Conservation (phyloP, 1,140 invertebrate species). For the Temnothorax nylanderi region DNA sequence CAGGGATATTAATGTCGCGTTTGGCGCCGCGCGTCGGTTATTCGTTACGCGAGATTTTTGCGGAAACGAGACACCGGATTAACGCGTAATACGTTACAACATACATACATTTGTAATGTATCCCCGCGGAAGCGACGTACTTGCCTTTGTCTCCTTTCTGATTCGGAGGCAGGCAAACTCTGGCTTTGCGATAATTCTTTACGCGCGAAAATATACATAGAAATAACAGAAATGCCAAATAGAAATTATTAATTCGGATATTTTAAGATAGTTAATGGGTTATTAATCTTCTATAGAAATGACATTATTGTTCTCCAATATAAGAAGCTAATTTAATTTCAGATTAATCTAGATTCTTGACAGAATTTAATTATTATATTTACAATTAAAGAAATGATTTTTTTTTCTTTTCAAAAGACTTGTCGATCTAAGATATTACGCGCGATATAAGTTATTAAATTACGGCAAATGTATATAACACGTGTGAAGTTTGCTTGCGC, state of each 20-base stretch:
- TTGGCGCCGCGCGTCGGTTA: slow-evolving; percentile 27
- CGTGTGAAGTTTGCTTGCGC: background rate
- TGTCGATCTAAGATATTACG: background rate
- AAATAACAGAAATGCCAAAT: background rate
- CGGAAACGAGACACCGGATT: slow-evolving; percentile 24
- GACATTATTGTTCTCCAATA: background rate
- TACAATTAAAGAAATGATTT: background rate
- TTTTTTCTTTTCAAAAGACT: background rate
- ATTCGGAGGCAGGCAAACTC: background rate
- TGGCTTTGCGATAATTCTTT: slow-evolving; percentile 9
- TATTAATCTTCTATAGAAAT: background rate
- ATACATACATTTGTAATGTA: slow-evolving; percentile 1
- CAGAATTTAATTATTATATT: background rate
- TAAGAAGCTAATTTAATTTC: background rate
- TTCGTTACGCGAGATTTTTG: slow-evolving; percentile 40
- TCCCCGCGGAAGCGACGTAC: background rate
- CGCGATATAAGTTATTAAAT: background rate
- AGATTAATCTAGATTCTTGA: background rate
- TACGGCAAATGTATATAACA: background rate
- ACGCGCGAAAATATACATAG: background rate
- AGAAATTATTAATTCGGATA: background rate
- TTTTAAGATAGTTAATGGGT: background rate
- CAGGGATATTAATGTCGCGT: slow-evolving; percentile 51
- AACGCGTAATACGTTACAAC: slow-evolving; percentile 26
- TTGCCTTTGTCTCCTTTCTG: background rate